Percentiles rank a stretch among this genome's conserved stretches.
Conservation (phyloP, 2,113 vertebrate genomes). For the Leptodactylus fuscus region DNA sequence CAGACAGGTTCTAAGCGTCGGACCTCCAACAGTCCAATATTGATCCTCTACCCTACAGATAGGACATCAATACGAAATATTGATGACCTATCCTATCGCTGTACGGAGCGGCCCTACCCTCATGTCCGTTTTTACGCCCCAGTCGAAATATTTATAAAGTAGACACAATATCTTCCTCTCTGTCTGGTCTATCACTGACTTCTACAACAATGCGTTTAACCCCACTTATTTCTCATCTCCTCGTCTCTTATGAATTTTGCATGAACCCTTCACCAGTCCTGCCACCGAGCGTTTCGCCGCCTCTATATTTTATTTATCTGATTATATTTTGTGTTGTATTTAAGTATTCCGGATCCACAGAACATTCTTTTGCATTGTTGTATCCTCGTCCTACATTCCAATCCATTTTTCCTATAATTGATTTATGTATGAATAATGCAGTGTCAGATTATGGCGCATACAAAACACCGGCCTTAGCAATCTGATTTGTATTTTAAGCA, state of each 20-base stretch:
- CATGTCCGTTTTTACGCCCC: too few relatives aligned
- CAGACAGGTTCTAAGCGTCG: too few relatives aligned
- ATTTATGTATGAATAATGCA: slow-evolving; percentile 53
- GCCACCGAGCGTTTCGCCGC: slow-evolving; percentile 17
- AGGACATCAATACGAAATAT: too few relatives aligned
- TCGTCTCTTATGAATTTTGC: slow-evolving; percentile 43
- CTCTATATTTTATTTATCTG: slow-evolving; percentile 26
- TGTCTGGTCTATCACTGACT: too few relatives aligned
- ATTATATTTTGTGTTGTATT: slow-evolving; percentile 28
- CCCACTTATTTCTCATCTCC: slow-evolving; percentile 25
- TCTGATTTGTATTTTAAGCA: slow-evolving; percentile 36
- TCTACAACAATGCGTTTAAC: slow-evolving; percentile 22
- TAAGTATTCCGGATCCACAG: slow-evolving; percentile 25
- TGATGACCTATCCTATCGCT: too few relatives aligned
- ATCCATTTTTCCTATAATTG: slow-evolving; percentile 42
- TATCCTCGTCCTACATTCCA: slow-evolving; percentile 13
- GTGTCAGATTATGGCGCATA: slow-evolving; percentile 40
- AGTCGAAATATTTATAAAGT: too few relatives aligned
- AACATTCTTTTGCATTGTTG: slow-evolving; percentile 35
- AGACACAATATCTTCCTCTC: too few relatives aligned
- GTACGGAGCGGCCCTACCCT: too few relatives aligned
- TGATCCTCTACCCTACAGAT: too few relatives aligned
- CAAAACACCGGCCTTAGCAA: slow-evolving; percentile 6
- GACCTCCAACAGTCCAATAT: too few relatives aligned
- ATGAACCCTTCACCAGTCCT: slow-evolving; percentile 27